Evolutionary conservation across 1,140 invertebrate species (phyloP).

Genomic region (Aphis craccivora): DNA sequence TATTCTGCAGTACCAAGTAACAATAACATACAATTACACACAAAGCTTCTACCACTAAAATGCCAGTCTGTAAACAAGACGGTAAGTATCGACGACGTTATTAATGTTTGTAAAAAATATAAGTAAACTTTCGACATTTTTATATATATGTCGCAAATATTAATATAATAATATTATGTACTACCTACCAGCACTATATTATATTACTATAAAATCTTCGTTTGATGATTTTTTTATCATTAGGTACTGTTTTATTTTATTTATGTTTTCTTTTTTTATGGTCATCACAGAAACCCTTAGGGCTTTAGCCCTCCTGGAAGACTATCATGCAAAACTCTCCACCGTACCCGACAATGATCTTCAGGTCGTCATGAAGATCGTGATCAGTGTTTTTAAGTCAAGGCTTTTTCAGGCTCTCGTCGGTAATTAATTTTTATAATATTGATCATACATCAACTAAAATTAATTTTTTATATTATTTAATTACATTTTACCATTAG

Average conservation of each 20-base stretch:
- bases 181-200: too few relatives aligned
- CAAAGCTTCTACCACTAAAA: not conserved
- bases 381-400: slow-evolving; percentile 97
- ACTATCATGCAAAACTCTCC: slow-evolving; percentile 92
- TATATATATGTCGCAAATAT: not conserved
- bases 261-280: slow-evolving; percentile 6
- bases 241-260: not conserved
- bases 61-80: slow-evolving; percentile 58
- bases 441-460: not conserved
- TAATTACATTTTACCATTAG: not conserved
- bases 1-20: not conserved
- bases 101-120: not conserved
- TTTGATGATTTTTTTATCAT: not conserved
- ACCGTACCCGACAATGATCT: slow-evolving; percentile 93
- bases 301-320: slow-evolving; percentile 95
- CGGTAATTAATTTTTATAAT: slow-evolving; percentile 74
- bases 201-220: not conserved
- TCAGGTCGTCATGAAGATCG: slow-evolving; percentile 92
- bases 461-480: not conserved
- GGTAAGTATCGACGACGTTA: slow-evolving; percentile 23
- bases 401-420: slow-evolving; percentile 94
- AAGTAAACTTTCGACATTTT: not conserved
- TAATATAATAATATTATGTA: not conserved
- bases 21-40: not conserved
- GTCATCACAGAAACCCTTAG: slow-evolving; percentile 88